phyloP scores from a whole-genome alignment of 1,140 invertebrate genomes.

The Apocrypta bakeri region DNA sequence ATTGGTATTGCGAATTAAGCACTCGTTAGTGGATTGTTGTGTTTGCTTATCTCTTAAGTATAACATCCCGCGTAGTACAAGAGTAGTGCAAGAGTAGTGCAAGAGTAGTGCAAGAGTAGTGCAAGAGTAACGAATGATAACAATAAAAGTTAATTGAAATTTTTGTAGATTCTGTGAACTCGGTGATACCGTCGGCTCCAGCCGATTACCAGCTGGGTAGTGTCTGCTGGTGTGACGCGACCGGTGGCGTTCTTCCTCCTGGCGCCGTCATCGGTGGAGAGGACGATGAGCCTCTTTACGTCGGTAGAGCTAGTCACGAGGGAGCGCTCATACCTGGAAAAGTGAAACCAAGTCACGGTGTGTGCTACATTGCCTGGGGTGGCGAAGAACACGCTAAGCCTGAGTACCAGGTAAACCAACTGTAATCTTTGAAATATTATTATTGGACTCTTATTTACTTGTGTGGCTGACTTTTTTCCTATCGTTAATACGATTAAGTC shows the following conservation, averaged over 20 bases:
- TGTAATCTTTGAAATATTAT: too few relatives aligned
- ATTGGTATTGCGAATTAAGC: too few relatives aligned
- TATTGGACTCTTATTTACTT: too few relatives aligned
- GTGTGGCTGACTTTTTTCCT: too few relatives aligned
- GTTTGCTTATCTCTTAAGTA: too few relatives aligned
- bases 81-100: too few relatives aligned
- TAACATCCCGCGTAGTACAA: too few relatives aligned
- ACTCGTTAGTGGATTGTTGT: too few relatives aligned
- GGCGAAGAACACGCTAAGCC: slow-evolving; percentile 83
- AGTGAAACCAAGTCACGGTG: slow-evolving; percentile 81
- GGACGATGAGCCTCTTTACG: slow-evolving; percentile 82
- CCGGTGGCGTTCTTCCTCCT: slow-evolving; percentile 81
- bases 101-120: too few relatives aligned
- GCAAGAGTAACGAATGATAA: too few relatives aligned
- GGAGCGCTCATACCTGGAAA: slow-evolving; percentile 88
- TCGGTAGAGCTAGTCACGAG: slow-evolving; percentile 83
- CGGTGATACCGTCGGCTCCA: slow-evolving; percentile 62
- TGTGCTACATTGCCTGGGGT: slow-evolving; percentile 86
- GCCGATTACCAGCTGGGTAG: slow-evolving; percentile 55
- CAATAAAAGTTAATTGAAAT: too few relatives aligned
- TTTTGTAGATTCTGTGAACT: neutral
- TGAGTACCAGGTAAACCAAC: slow-evolving; percentile 87
- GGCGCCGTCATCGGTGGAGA: slow-evolving; percentile 84
- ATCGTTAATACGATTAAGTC: too few relatives aligned
- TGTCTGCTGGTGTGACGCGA: slow-evolving; percentile 79